phyloP scores from a whole-genome alignment of 35 echinoderm and acorn worm species.

The Hemicentrotus pulcherrimus region DNA sequence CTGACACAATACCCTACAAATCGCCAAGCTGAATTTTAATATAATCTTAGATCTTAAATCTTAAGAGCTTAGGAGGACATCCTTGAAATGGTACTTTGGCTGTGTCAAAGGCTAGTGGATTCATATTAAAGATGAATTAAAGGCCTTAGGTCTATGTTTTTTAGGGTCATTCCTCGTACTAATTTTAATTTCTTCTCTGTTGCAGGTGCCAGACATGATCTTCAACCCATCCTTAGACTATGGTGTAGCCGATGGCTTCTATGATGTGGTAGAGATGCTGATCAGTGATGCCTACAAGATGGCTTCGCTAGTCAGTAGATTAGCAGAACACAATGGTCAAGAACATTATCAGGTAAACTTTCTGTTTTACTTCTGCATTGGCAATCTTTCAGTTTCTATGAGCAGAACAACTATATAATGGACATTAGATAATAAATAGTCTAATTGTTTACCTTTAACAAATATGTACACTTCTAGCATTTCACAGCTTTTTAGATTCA shows the following conservation, averaged over 20 bases:
- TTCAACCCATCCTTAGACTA: conserved; percentile 94
- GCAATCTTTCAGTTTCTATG: no score
- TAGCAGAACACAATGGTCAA: conserved; percentile 92
- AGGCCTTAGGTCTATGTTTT: not conserved
- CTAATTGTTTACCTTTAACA: not conserved
- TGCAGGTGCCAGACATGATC: conserved; percentile 92
- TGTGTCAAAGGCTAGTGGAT: no score
- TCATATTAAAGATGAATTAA: not conserved
- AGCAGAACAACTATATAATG: no score
- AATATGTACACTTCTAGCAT: not conserved
- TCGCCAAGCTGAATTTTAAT: no score
- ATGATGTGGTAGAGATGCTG: conserved; percentile 95
- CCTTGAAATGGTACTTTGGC: no score
- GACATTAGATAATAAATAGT: no score
- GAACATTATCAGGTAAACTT: conserved; percentile 92
- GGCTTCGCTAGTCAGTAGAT: conserved; percentile 88
- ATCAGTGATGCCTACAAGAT: conserved; percentile 98
- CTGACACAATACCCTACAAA: no score
- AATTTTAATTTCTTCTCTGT: not conserved
- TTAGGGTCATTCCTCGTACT: not conserved
- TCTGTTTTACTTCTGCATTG: no score
- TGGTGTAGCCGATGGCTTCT: conserved; percentile 90
- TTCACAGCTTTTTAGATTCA: no score
- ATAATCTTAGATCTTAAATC: no score
- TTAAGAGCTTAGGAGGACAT: no score